These are phyloP conservation scores for Strix occidentalis DNA, from an alignment of 2,797 vertebrate species.

Conservation along the genomic window DNA sequence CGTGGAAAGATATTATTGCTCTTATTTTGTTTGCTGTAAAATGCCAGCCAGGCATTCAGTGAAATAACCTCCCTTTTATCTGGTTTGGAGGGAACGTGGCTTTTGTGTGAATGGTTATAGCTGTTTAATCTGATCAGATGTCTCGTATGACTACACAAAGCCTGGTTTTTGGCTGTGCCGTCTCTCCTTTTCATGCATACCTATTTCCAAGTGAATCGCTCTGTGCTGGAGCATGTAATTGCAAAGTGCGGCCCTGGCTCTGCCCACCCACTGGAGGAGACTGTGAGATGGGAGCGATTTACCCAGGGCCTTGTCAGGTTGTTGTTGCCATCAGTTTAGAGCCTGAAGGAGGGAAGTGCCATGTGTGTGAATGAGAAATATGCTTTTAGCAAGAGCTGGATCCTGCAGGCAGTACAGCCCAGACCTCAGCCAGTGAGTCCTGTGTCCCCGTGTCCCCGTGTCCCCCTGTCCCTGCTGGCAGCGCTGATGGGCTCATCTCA, in stretches of 20 bases:
- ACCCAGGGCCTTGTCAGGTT: background rate
- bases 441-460: background rate
- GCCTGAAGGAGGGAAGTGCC: background rate
- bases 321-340: background rate
- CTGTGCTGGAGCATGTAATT: background rate
- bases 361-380: background rate
- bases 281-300: background rate
- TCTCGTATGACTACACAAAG: background rate
- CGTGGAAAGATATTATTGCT: background rate
- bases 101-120: background rate
- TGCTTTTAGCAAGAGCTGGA: background rate
- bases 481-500: fast-evolving
- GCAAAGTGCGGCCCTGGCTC: background rate
- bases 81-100: background rate
- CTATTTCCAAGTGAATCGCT: background rate
- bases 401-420: background rate
- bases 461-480: background rate
- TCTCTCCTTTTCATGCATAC: background rate
- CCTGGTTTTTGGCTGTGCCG: background rate
- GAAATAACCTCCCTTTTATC: background rate
- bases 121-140: background rate
- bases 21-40: background rate
- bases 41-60: background rate
- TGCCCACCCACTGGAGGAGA: background rate
- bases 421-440: background rate